Conservation (phyloP, 2,797 vertebrate genomes). For the Tenualosa ilisha region DNA sequence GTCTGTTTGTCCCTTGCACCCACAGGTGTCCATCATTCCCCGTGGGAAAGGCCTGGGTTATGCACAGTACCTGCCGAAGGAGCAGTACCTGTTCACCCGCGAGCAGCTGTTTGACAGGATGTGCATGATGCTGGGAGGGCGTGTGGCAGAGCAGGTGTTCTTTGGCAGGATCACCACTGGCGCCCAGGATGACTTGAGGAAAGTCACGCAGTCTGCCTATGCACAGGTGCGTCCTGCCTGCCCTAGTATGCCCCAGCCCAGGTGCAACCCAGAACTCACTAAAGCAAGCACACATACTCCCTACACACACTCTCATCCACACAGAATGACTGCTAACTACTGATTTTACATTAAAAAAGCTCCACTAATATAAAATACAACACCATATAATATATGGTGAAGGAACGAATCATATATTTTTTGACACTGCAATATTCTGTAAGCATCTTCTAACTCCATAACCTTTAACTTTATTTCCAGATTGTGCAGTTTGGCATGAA, state of each 20-base stretch:
- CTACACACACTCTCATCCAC: background rate
- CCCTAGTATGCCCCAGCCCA: background rate
- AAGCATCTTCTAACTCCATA: too few species aligned
- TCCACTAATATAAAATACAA: background rate
- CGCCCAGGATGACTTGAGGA: constrained; percentile 69
- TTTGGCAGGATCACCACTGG: constrained; percentile 67
- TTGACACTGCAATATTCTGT: background rate
- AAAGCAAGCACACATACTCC: background rate
- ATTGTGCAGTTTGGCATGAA: constrained; percentile 71
- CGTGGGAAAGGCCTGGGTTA: constrained; percentile 63
- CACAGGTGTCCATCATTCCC: constrained; percentile 69
- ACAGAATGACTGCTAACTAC: background rate
- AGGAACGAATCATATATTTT: too few species aligned
- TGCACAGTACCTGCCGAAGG: constrained; percentile 65
- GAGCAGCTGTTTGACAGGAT: constrained; percentile 69
- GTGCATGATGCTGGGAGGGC: constrained; percentile 71
- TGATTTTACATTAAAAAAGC: background rate
- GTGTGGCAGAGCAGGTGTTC: constrained; percentile 71
- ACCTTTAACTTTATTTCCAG: constrained; percentile 43
- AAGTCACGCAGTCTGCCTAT: constrained; percentile 69
- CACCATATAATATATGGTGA: background rate
- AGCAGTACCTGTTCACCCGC: constrained; percentile 64
- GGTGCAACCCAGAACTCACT: background rate
- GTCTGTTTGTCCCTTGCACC: background rate
- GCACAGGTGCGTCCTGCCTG: constrained; percentile 61